These are phyloP conservation scores for Actinostola sp. DNA, from an alignment of 92 coral and sea anemone species.

Conservation along the genomic window DNA sequence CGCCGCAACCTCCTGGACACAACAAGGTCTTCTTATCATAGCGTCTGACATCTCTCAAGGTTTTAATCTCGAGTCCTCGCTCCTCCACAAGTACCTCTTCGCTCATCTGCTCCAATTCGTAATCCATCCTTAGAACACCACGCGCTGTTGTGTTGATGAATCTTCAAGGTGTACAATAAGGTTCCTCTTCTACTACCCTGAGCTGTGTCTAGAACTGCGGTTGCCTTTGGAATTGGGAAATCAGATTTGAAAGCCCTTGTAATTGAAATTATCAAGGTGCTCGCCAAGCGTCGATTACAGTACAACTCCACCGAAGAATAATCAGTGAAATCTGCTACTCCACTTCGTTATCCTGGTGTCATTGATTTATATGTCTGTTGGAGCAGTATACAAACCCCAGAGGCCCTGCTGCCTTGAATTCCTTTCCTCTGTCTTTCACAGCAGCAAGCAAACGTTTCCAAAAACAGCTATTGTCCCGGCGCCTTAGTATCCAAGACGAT, in stretches of 20 bases:
- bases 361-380: background rate
- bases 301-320: background rate
- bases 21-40: conserved; percentile 83
- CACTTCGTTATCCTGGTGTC: background rate
- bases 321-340: conserved; percentile 11
- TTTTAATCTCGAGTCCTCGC: conserved; percentile 17
- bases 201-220: background rate
- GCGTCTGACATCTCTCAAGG: conserved; percentile 81
- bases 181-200: background rate
- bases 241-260: conserved; percentile 11
- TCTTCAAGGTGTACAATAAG: background rate
- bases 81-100: conserved; percentile 3
- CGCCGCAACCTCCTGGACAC: conserved; percentile 86
- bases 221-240: background rate
- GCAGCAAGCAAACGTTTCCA: conserved; percentile 19
- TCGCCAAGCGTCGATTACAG: conserved; percentile 1
- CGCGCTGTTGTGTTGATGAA: background rate
- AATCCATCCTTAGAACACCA: conserved; percentile 24
- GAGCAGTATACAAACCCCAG: conserved; percentile 15
- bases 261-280: conserved; percentile 6
- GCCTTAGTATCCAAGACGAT: background rate
- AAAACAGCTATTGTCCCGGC: conserved; percentile 16
- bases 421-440: conserved; percentile 3
- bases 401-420: conserved; percentile 16
- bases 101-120: conserved; percentile 40